These are phyloP conservation scores for Tinea trinotella DNA, from an alignment of 2,888 invertebrate species.

Conservation along the genomic window DNA sequence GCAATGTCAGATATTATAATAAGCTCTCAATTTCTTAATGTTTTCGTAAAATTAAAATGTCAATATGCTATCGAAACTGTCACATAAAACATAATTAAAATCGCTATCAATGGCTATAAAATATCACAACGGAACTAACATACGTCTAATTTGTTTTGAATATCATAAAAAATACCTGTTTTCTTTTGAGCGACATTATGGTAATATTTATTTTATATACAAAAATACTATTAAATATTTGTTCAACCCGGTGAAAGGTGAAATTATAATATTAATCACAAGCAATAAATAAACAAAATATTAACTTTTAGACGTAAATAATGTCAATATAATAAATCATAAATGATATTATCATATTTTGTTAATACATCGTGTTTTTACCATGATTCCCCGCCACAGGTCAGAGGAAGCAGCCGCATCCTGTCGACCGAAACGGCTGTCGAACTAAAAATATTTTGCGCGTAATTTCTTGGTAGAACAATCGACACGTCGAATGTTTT, in stretches of 20 bases:
- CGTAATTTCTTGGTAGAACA: too few relatives aligned
- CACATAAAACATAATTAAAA: neutral
- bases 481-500: too few relatives aligned
- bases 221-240: neutral
- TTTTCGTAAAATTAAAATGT: neutral
- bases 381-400: too few relatives aligned
- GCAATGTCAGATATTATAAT: constrained; percentile 14
- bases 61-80: neutral
- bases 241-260: neutral
- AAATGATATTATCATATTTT: too few relatives aligned
- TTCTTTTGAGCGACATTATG: neutral
- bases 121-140: neutral
- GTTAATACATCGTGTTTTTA: too few relatives aligned
- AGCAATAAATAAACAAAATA: too few relatives aligned
- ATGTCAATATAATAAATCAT: too few relatives aligned
- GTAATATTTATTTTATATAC: neutral
- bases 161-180: neutral
- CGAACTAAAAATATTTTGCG: too few relatives aligned
- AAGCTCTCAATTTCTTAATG: too few relatives aligned
- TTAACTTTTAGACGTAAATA: too few relatives aligned
- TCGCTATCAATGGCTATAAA: neutral
- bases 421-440: too few relatives aligned
- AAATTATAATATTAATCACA: neutral
- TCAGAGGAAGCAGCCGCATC: too few relatives aligned
- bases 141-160: neutral